Evolutionary conservation across 2,888 invertebrate species (phyloP), one percentile per base, ranked within the genome.

Genomic region (Oscheius sp.): DNA sequence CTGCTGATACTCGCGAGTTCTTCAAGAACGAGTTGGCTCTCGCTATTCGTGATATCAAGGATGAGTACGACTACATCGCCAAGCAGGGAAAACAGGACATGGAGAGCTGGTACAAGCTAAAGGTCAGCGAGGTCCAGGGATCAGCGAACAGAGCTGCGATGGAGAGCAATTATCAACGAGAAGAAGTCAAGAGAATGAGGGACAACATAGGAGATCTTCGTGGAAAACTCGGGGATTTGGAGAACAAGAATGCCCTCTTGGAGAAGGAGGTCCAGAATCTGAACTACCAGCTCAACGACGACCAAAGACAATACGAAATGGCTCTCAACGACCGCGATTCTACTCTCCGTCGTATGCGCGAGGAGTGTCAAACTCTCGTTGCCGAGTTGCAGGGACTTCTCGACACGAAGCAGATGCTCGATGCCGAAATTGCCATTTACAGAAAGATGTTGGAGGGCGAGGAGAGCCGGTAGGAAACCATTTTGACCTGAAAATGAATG

Each of bases 401-500:
- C 82, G 89, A 89, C 80, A 88, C 88, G 78, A 89, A 89, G 78
- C 87, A 89, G 68, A 88, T 88, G 59, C 83, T 89, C 73, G 89
- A 89, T 83, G 87, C 89, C 65, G 89, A 89, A 83, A 89, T 89
- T 74, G 88, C 89, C 77, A 89, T 89, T 71, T 89, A 89, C 87
- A 85, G 89, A 74, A 89, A 89, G 76, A 87, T 89, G 83, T 81
- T 89, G 80, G 89, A 89, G 82, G 87, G 88, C 66, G 89, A 89
- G 77, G 89, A 89, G 84, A 88, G 86, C 86, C 86, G 88, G 64
- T 78, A 70, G 28, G 80, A n/a, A 47, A 47, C 8, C 47, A 22
- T 47, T 47, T 36, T 36, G 36, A 36, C 8, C 8, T 8, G 8
- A 36, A 8, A 36, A 36, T 17, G n/a, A 54, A 24, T 17, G 3